A percentile compares a stretch with the other conserved stretches of the same genome.
phyloP scores from a whole-genome alignment of 2,797 vertebrate genomes.

The Dromococcyx pavoninus region DNA sequence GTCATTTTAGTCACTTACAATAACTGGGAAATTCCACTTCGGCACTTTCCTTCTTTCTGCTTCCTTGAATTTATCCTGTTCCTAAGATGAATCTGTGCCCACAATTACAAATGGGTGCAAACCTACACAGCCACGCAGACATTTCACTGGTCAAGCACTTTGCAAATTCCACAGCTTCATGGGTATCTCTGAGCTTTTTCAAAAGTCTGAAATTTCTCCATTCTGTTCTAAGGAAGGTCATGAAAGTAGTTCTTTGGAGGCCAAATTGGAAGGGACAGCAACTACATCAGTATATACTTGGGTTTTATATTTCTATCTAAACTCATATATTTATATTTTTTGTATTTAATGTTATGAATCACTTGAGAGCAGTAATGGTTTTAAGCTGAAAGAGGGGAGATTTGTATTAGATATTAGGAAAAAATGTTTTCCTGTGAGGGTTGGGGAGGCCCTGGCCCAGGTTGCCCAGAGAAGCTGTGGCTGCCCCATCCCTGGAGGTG shows the following conservation, averaged over 20 bases:
- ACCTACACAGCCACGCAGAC: not conserved
- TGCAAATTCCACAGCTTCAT: not conserved
- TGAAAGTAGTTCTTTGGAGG: not conserved
- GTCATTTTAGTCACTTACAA: not conserved
- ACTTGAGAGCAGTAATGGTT: not conserved
- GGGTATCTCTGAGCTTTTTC: not conserved
- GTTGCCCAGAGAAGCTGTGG: no score
- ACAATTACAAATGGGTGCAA: not conserved
- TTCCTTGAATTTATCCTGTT: not conserved
- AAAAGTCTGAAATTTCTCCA: not conserved
- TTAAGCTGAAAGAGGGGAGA: no score
- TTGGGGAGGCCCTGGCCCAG: no score
- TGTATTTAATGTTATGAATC: not conserved
- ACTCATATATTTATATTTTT: not conserved
- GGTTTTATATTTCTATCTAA: not conserved
- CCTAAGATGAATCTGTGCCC: not conserved
- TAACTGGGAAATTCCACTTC: not conserved
- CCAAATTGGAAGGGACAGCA: not conserved
- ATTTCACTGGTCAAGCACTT: not conserved
- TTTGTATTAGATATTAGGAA: no score
- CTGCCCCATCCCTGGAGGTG: no score
- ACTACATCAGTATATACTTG: not conserved
- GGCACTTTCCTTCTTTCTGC: not conserved
- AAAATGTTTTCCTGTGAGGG: no score
- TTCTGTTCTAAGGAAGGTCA: not conserved